Conservation (phyloP, 2,888 invertebrate species). For the Drosophila monieri region DNA sequence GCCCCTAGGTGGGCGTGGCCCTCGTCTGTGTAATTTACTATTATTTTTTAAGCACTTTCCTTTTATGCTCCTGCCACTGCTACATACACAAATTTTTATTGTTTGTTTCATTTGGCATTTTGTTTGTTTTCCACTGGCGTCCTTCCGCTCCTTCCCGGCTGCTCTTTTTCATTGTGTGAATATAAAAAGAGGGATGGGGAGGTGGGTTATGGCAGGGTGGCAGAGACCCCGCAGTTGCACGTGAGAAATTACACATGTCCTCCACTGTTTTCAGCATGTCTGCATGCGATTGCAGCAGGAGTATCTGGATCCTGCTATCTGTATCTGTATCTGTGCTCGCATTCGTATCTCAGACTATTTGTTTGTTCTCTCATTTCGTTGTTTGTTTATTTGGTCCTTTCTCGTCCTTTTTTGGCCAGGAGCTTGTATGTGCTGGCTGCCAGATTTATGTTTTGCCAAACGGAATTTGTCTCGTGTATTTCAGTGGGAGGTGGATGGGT, state of each 20-base stretch:
- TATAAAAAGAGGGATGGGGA: neutral
- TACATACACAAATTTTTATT: conserved; percentile 56
- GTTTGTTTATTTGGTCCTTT: conserved; percentile 15
- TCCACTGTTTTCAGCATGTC: conserved; percentile 56
- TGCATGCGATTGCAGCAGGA: conserved; percentile 34
- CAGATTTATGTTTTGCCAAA: conserved; percentile 63
- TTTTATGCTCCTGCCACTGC: conserved; percentile 57
- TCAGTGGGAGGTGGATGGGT: neutral
- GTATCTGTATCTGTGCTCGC: conserved; percentile 17
- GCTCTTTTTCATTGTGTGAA: conserved; percentile 14
- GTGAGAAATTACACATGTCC: conserved; percentile 77
- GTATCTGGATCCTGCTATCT: conserved; percentile 8
- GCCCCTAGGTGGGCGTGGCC: conserved; percentile 30
- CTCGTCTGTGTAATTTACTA: conserved; percentile 71
- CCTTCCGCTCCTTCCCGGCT: conserved; percentile 23
- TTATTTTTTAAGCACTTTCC: conserved; percentile 77
- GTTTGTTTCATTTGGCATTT: conserved; percentile 65
- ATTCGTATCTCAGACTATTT: conserved; percentile 40
- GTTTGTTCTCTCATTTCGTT: conserved; percentile 41
- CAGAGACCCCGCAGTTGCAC: conserved; percentile 53
- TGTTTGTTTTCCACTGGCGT: conserved; percentile 43
- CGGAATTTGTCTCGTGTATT: conserved; percentile 60
- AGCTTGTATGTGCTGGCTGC: conserved; percentile 20
- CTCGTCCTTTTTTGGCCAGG: conserved; percentile 12
- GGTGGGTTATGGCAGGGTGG: neutral